phyloP scores from a whole-genome alignment of 1,140 invertebrate species.

The Drosophila paulistorum region DNA sequence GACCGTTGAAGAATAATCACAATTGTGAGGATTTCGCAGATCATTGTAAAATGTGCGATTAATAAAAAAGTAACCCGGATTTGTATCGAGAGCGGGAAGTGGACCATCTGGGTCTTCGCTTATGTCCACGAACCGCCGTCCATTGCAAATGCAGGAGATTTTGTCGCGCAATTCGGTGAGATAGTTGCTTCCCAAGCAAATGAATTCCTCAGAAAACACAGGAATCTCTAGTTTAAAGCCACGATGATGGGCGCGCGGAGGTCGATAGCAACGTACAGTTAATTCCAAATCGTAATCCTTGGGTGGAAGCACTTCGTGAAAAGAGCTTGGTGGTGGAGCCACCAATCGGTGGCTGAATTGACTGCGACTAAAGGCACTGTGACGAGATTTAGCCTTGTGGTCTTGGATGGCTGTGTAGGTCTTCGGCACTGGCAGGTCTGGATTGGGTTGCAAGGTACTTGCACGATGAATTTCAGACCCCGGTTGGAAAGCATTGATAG shows the following conservation, averaged over 20 bases:
- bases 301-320: conserved; percentile 30
- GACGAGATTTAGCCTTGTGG: conserved; percentile 41
- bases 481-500: conserved; percentile 36
- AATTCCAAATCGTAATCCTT: conserved; percentile 78
- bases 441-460: conserved; percentile 9
- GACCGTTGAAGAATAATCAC: conserved; percentile 87
- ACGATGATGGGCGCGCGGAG: conserved; percentile 67
- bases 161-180: conserved; percentile 87
- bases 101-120: conserved; percentile 85
- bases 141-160: conserved; percentile 88
- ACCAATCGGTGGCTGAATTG: conserved; percentile 50
- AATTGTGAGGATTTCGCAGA: conserved; percentile 84
- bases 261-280: conserved; percentile 83
- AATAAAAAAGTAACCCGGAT: conserved; percentile 90
- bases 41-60: conserved; percentile 92
- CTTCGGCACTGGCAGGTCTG: conserved; percentile 35
- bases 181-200: conserved; percentile 86
- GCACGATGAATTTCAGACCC: conserved; percentile 39
- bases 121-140: conserved; percentile 85
- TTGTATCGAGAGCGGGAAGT: conserved; percentile 83
- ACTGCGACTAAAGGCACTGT: conserved; percentile 45
- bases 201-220: conserved; percentile 85
- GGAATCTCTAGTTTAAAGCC: conserved; percentile 76
- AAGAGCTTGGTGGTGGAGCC: not conserved
- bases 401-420: conserved; percentile 36